A percentile compares a stretch with the other conserved stretches of the same genome.
Conservation (phyloP, 1,140 invertebrate genomes). For the Pantala flavescens region DNA sequence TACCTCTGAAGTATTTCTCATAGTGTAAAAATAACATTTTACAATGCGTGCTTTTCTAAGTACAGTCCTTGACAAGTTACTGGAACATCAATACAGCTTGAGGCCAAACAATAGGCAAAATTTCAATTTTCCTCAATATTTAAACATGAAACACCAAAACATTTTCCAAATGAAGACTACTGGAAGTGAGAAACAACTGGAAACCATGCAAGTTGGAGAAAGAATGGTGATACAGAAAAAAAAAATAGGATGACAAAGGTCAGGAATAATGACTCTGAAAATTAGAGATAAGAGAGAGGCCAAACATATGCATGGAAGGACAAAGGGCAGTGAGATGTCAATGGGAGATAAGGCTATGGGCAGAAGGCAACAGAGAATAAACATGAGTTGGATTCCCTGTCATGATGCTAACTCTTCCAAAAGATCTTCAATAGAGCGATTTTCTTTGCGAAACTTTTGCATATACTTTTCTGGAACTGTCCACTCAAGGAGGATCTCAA, state of each 20-base stretch:
- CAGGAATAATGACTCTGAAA: neutral
- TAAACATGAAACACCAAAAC: too few species aligned
- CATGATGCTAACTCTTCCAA: conserved; percentile 57
- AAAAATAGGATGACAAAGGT: neutral
- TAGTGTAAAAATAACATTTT: conserved; percentile 11
- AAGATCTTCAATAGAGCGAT: conserved; percentile 63
- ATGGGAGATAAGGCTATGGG: neutral
- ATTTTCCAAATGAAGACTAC: too few species aligned
- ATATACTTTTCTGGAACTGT: conserved; percentile 67
- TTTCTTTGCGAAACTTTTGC: conserved; percentile 59
- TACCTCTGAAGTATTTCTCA: neutral
- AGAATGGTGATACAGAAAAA: neutral
- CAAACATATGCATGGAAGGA: neutral
- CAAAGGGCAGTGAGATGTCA: conserved; percentile 3
- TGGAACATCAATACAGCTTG: neutral
- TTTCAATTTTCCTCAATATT: too few species aligned
- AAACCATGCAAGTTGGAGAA: neutral
- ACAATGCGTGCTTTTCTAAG: neutral
- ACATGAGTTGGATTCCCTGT: conserved; percentile 31
- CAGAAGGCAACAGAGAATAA: neutral
- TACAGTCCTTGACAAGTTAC: neutral
- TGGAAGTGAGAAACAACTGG: neutral
- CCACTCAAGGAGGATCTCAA: conserved; percentile 65
- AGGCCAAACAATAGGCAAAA: neutral
- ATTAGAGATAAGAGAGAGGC: neutral